phyloP scores from a whole-genome alignment of 2,888 invertebrate species.

The Conomelus anceps region DNA sequence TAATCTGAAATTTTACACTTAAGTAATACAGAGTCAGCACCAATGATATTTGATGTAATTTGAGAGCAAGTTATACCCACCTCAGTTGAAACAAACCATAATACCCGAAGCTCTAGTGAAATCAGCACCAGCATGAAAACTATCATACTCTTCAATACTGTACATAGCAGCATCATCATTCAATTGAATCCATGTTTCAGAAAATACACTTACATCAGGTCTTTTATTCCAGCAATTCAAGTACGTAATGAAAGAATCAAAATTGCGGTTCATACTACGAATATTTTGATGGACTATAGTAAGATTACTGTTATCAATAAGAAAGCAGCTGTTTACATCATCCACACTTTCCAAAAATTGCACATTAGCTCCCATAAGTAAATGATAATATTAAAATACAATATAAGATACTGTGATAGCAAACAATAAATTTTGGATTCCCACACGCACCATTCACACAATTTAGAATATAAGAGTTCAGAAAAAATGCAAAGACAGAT shows the following conservation, averaged over 20 bases:
- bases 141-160: neutral
- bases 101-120: too few relatives aligned
- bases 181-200: neutral
- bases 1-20: too few relatives aligned
- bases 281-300: too few relatives aligned
- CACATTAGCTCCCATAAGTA: neutral
- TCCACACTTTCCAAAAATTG: neutral
- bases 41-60: too few relatives aligned
- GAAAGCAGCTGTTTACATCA: neutral
- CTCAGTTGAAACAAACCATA: too few relatives aligned
- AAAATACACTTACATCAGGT: neutral
- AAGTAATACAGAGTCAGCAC: too few relatives aligned
- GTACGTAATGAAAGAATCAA: neutral
- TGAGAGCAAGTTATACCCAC: too few relatives aligned
- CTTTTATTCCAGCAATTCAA: neutral
- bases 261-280: too few relatives aligned
- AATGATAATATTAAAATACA: neutral
- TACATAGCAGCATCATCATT: neutral
- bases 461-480: neutral
- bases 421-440: neutral
- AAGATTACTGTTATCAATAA: too few relatives aligned
- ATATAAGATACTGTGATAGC: neutral
- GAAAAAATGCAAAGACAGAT: neutral
- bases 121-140: neutral
- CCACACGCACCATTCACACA: neutral